Conservation (phyloP, 2,797 vertebrate genomes). For the Mergus octosetaceus region DNA sequence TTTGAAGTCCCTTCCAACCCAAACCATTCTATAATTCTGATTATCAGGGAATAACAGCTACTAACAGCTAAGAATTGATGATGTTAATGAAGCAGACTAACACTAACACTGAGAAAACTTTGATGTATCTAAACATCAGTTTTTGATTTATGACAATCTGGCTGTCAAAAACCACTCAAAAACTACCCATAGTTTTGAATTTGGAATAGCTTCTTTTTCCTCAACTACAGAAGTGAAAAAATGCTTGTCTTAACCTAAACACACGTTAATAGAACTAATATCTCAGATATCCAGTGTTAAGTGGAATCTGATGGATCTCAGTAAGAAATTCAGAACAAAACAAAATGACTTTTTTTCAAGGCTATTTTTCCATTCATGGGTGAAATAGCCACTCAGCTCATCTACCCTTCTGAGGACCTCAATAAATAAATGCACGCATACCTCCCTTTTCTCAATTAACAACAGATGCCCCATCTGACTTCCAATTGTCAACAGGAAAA, state of each 20-base stretch:
- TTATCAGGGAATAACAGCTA: neutral
- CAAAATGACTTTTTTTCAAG: neutral
- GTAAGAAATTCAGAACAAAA: neutral
- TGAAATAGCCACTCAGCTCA: neutral
- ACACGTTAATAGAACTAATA: neutral
- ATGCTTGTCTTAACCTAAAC: neutral
- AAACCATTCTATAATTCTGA: neutral
- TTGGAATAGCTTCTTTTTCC: neutral
- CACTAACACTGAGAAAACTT: neutral
- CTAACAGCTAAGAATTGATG: neutral
- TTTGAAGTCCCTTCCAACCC: neutral
- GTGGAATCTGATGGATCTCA: neutral
- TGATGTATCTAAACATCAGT: neutral
- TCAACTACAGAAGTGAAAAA: neutral
- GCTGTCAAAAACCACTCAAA: neutral
- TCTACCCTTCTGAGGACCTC: neutral
- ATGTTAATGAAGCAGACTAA: neutral
- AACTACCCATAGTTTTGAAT: neutral
- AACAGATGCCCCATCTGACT: neutral
- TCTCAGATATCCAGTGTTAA: neutral
- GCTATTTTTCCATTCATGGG: neutral
- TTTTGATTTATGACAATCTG: neutral
- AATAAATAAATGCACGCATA: neutral
- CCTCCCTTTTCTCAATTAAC: neutral
- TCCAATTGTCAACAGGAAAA: neutral